Conservation (phyloP, 2,113 vertebrate species). For the Raja brachyura region DNA sequence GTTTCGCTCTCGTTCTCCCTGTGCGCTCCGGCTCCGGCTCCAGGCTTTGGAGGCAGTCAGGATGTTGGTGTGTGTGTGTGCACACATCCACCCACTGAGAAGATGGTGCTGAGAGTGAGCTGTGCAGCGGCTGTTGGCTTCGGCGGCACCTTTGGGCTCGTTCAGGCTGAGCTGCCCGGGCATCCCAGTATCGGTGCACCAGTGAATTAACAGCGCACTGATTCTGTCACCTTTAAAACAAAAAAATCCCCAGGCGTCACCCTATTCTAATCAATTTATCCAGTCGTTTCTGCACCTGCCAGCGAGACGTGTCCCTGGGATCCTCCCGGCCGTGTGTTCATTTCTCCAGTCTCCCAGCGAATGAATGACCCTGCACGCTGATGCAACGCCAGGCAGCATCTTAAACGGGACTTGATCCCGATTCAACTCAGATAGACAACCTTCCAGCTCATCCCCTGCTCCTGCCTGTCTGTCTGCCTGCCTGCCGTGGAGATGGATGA, state of each 20-base stretch:
- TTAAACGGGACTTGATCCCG: too few species aligned
- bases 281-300: neutral
- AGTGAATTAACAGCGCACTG: neutral
- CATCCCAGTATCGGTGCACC: neutral
- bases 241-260: neutral
- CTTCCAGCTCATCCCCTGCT: neutral
- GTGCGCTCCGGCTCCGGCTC: neutral
- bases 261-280: too few species aligned
- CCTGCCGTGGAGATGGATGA: constrained; percentile 71
- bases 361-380: neutral
- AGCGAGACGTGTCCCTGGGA: neutral
- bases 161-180: too few species aligned
- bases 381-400: too few species aligned
- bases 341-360: neutral
- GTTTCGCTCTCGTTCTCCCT: neutral
- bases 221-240: neutral
- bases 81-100: neutral
- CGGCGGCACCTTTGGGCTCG: too few species aligned
- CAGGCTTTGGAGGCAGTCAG: neutral
- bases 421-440: neutral
- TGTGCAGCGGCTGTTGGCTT: too few species aligned
- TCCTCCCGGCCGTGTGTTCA: neutral
- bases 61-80: neutral
- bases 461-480: too few species aligned
- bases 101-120: neutral